Percentiles rank a stretch among this genome's conserved stretches.
phyloP scores from a whole-genome alignment of 1,140 invertebrate species.

The Zaprionus ornatus region DNA sequence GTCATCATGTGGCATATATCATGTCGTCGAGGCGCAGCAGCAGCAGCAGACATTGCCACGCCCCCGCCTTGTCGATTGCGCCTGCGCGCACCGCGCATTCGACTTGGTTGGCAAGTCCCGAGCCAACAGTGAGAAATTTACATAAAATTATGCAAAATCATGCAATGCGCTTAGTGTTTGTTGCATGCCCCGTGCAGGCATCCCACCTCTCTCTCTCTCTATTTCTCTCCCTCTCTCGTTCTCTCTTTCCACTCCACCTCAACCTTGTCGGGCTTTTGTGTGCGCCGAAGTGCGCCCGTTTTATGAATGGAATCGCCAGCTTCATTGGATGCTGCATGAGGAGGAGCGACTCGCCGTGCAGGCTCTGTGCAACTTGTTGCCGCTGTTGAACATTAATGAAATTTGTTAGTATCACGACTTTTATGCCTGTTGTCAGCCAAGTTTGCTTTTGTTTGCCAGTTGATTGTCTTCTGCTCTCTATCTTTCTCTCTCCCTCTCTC shows the following conservation, averaged over 20 bases:
- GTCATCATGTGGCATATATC: constrained; percentile 80
- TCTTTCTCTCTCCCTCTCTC: constrained; percentile 6
- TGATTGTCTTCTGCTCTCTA: constrained; percentile 51
- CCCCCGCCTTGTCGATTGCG: constrained; percentile 49
- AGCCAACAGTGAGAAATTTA: constrained; percentile 56
- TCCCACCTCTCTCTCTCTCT: neutral
- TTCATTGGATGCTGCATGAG: constrained; percentile 9
- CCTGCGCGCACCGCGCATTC: constrained; percentile 7
- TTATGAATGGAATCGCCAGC: constrained; percentile 74
- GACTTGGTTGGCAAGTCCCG: neutral
- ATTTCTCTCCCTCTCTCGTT: neutral
- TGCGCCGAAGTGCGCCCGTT: constrained; percentile 61
- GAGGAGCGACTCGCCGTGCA: constrained; percentile 32
- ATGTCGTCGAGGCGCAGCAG: constrained; percentile 58
- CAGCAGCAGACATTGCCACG: constrained; percentile 61
- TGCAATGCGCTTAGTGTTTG: constrained; percentile 81
- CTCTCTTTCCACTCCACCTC: neutral
- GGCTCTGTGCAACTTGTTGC: constrained; percentile 74
- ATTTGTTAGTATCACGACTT: constrained; percentile 82
- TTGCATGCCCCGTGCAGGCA: constrained; percentile 36
- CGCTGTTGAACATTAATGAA: constrained; percentile 81
- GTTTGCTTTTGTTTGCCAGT: constrained; percentile 63
- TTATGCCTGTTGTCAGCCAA: constrained; percentile 72
- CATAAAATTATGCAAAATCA: constrained; percentile 84
- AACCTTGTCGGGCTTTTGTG: constrained; percentile 33